phyloP scores from a whole-genome alignment of 2,797 vertebrate species.

The Bucorvus abyssinicus region DNA sequence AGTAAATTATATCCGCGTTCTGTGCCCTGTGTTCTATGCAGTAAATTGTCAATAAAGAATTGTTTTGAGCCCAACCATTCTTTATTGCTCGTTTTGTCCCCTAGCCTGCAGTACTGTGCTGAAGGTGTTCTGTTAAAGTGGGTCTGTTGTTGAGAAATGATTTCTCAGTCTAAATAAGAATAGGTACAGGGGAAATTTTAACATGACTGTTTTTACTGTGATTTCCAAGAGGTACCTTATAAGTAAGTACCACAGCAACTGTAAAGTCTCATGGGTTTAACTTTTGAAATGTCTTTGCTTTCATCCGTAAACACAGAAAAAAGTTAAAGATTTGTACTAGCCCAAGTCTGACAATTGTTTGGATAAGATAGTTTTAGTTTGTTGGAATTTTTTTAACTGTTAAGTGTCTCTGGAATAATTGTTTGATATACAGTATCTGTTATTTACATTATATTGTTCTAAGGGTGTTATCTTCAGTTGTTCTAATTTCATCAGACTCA shows the following conservation, averaged over 20 bases:
- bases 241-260: background rate
- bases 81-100: background rate
- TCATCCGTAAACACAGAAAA: slow-evolving; percentile 8
- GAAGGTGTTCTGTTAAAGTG: background rate
- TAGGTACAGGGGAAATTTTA: background rate
- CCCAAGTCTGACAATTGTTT: background rate
- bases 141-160: background rate
- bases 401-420: background rate
- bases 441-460: background rate
- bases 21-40: background rate
- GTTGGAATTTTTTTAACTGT: background rate
- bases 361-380: slow-evolving; percentile 15
- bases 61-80: background rate
- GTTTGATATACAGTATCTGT: background rate
- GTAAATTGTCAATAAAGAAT: background rate
- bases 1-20: background rate
- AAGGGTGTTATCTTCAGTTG: background rate
- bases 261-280: background rate
- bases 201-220: background rate
- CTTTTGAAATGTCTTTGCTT: slow-evolving; percentile 20
- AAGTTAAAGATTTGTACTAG: background rate
- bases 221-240: background rate
- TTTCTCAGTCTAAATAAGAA: background rate
- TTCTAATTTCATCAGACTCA: background rate
- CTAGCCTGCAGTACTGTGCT: background rate